phyloP scores from a whole-genome alignment of 2,888 invertebrate genomes.

The Schizotus pectinicornis region DNA sequence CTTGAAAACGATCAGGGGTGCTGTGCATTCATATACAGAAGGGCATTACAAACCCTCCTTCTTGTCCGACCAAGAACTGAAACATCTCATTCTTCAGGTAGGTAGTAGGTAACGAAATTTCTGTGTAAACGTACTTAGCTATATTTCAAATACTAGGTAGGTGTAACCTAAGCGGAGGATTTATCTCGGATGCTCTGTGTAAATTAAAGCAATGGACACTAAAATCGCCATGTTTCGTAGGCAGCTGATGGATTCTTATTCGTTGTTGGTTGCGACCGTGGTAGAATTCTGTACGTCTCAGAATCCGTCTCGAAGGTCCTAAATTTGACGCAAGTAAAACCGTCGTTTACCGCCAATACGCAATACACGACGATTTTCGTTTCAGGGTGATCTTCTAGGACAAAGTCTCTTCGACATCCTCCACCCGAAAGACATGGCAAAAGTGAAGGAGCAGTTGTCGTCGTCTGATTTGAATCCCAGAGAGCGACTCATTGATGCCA shows the following conservation, averaged over 20 bases:
- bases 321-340: slow-evolving; percentile 78
- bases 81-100: slow-evolving; percentile 81
- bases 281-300: slow-evolving; percentile 87
- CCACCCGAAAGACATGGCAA: slow-evolving; percentile 93
- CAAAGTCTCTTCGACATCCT: slow-evolving; percentile 94
- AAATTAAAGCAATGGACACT: background rate
- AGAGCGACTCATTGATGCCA: slow-evolving; percentile 89
- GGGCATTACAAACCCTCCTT: slow-evolving; percentile 81
- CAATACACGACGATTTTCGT: slow-evolving; percentile 14
- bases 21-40: slow-evolving; percentile 76
- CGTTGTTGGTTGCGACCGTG: slow-evolving; percentile 92
- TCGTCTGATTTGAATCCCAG: slow-evolving; percentile 88
- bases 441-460: slow-evolving; percentile 93
- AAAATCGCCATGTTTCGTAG: slow-evolving; percentile 59
- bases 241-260: slow-evolving; percentile 90
- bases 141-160: too few relatives aligned
- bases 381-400: slow-evolving; percentile 82
- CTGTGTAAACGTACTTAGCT: background rate
- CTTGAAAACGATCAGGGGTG: slow-evolving; percentile 77
- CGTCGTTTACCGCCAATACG: background rate
- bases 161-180: too few relatives aligned
- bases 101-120: slow-evolving; percentile 55
- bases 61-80: slow-evolving; percentile 85
- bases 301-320: slow-evolving; percentile 84
- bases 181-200: too few relatives aligned